Evolutionary conservation across 2,113 vertebrate genomes (phyloP).

Genomic region (Chionodraco myersi): DNA sequence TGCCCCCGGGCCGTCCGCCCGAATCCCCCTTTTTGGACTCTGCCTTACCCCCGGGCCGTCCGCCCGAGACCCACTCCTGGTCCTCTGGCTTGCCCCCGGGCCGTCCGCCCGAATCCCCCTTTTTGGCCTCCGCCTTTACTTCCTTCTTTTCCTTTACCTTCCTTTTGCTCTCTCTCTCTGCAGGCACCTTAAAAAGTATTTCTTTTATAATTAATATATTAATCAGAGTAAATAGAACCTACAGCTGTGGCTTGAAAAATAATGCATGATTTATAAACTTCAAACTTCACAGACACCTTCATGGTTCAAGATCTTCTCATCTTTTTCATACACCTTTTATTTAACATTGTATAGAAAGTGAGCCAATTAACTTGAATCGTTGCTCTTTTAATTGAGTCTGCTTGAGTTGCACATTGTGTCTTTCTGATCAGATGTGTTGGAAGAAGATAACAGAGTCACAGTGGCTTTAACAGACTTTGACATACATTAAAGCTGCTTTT

Average conservation of each 20-base stretch:
- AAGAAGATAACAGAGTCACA: background rate
- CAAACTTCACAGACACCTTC: slow-evolving; percentile 45
- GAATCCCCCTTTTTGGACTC: no score
- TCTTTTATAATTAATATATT: slow-evolving; percentile 59
- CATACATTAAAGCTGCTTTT: slow-evolving; percentile 19
- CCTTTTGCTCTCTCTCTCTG: background rate
- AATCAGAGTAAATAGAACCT: slow-evolving; percentile 51
- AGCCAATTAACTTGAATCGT: slow-evolving; percentile 14
- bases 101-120: no score
- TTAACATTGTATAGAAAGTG: background rate
- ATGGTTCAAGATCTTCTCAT: slow-evolving; percentile 27
- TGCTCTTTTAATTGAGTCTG: slow-evolving; percentile 8
- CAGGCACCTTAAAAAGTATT: slow-evolving; percentile 16
- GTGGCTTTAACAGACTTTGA: background rate
- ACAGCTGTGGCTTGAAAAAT: slow-evolving; percentile 25
- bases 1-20: no score
- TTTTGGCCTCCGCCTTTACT: no score
- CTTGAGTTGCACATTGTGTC: background rate
- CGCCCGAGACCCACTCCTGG: no score
- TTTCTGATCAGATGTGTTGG: slow-evolving; percentile 4
- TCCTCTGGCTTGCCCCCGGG: no score
- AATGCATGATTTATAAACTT: slow-evolving; percentile 52
- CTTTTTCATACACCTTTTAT: slow-evolving; percentile 4
- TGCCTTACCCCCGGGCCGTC: no score
- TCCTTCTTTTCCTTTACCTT: no score